Percentiles rank a stretch among this genome's conserved stretches.
Evolutionary conservation across 92 coral and sea anemone species (phyloP).

Genomic region (Muricea muricata): DNA sequence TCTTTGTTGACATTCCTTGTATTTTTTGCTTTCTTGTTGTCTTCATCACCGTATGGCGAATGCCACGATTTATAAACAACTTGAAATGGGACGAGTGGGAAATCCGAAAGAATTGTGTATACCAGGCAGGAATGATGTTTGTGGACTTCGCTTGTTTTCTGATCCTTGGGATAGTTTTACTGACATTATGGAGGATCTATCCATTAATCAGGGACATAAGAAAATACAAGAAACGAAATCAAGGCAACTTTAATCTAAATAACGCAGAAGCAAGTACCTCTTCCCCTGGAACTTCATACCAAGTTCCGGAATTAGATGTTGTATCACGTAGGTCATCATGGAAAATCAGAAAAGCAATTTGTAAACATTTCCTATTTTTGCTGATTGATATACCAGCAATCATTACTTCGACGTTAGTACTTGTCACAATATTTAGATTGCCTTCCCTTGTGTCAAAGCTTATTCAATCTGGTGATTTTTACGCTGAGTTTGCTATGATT

Average conservation of each 20-base stretch:
- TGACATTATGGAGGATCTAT: conserved; percentile 89
- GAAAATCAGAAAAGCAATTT: conserved; percentile 89
- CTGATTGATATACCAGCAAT: conserved; percentile 92
- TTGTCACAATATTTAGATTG: conserved; percentile 81
- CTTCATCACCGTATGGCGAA: conserved; percentile 83
- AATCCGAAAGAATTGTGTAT: conserved; percentile 70
- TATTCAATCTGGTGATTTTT: conserved; percentile 84
- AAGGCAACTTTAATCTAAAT: background rate
- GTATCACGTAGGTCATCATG: conserved; percentile 58
- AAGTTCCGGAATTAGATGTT: background rate
- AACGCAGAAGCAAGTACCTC: conserved; percentile 15
- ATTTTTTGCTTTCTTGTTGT: conserved; percentile 82
- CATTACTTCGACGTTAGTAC: conserved; percentile 64
- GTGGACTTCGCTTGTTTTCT: conserved; percentile 82
- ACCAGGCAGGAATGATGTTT: conserved; percentile 75
- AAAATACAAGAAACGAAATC: conserved; percentile 74
- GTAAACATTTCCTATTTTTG: conserved; percentile 79
- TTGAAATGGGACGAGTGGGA: conserved; percentile 80
- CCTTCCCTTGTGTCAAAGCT: conserved; percentile 86
- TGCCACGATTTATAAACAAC: conserved; percentile 84
- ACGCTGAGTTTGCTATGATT: conserved; percentile 87
- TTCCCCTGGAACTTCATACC: background rate
- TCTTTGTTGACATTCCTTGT: conserved; percentile 93
- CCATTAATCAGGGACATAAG: conserved; percentile 77
- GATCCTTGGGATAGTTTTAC: conserved; percentile 62